Percentiles rank a stretch among this genome's conserved stretches.
These are phyloP conservation scores for Ctenopoma multispine DNA, from an alignment of 2,797 vertebrate genomes.

Conservation along the genomic window DNA sequence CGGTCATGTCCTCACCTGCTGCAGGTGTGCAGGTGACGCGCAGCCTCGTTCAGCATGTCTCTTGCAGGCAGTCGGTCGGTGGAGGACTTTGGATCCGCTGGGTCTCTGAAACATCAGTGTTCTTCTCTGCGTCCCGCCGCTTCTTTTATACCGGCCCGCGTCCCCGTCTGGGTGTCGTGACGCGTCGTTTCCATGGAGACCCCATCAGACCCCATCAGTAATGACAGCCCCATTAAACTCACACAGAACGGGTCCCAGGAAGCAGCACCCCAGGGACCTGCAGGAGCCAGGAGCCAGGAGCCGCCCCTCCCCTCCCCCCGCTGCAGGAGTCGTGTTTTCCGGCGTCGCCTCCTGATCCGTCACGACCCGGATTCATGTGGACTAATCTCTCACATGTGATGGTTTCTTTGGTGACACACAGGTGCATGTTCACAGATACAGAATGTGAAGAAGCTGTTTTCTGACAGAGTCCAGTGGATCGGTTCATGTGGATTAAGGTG, in stretches of 20 bases:
- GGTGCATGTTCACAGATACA: too few species aligned
- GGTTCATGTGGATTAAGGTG: too few species aligned
- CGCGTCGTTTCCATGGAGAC: slow-evolving; percentile 60
- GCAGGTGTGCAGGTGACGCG: not conserved
- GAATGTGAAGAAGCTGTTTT: too few species aligned
- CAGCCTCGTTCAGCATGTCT: slow-evolving; percentile 19
- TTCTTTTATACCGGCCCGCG: slow-evolving; percentile 35
- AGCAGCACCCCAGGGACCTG: slow-evolving; percentile 46
- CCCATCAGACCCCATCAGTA: slow-evolving; percentile 8
- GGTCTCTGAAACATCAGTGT: not conserved
- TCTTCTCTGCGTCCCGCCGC: not conserved
- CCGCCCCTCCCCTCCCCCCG: not conserved
- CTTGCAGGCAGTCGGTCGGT: not conserved
- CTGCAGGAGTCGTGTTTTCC: slow-evolving; percentile 61
- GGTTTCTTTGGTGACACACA: too few species aligned
- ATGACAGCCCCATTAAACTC: slow-evolving; percentile 24
- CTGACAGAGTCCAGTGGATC: too few species aligned
- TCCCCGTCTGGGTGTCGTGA: slow-evolving; percentile 20
- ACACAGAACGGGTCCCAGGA: slow-evolving; percentile 32
- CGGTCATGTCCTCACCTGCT: slow-evolving; percentile 56
- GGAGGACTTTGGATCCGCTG: not conserved
- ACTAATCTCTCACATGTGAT: too few species aligned
- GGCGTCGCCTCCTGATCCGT: slow-evolving; percentile 24
- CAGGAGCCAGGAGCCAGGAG: not conserved
- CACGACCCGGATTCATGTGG: slow-evolving; percentile 54